A percentile compares a stretch with the other conserved stretches of the same genome.
Evolutionary conservation across 1,140 invertebrate species (phyloP).

Genomic region (Drosophila chauvacae): DNA sequence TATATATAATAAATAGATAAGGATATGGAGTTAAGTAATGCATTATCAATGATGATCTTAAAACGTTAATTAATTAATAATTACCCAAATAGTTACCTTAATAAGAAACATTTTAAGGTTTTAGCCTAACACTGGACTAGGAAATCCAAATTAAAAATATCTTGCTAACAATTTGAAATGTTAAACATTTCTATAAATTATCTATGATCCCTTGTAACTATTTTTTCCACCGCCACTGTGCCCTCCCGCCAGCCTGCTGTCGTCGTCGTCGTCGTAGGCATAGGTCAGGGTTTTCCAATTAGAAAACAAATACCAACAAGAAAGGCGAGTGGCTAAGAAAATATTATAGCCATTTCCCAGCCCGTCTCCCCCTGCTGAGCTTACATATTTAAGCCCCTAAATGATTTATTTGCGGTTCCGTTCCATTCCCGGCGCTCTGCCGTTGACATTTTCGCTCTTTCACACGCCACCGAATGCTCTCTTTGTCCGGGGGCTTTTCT

Average conservation of each 20-base stretch:
- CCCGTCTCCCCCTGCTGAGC: not conserved
- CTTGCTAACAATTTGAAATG: no score
- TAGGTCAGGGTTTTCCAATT: conserved; percentile 73
- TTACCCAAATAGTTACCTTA: no score
- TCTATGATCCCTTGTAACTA: not conserved
- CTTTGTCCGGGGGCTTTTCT: conserved; percentile 13
- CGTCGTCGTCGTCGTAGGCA: conserved; percentile 32
- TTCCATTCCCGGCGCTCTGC: conserved; percentile 2
- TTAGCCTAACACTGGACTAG: no score
- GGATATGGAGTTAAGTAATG: no score
- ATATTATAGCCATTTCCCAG: conserved; percentile 16
- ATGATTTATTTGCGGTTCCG: conserved; percentile 40
- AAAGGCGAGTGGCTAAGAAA: conserved; percentile 34
- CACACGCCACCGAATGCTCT: conserved; percentile 13
- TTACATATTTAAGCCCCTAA: conserved; percentile 33
- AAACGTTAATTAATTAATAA: not conserved
- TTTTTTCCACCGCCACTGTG: not conserved
- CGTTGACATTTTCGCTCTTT: conserved; percentile 1
- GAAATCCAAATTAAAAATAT: no score
- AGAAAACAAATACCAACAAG: conserved; percentile 32
- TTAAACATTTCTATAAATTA: not conserved
- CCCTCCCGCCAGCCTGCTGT: not conserved
- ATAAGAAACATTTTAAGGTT: no score
- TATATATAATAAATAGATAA: no score
- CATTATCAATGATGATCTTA: not conserved